Evolutionary conservation across 2,797 vertebrate genomes (phyloP), one percentile per base, ranked within the genome.

Genomic region (Buphagus erythrorhynchus): DNA sequence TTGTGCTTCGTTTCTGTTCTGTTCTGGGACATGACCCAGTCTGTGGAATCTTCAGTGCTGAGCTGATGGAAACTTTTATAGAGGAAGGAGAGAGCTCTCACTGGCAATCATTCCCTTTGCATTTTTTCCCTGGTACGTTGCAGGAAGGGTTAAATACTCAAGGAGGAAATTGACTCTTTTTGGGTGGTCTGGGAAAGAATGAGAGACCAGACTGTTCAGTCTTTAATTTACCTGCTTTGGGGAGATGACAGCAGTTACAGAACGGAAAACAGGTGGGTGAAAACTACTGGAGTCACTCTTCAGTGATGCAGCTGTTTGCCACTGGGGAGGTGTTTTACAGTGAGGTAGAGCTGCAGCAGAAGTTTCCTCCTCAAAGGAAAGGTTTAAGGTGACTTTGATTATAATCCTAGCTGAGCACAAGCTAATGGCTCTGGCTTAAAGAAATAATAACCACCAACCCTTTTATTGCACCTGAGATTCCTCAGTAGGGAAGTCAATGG

Each of bases 141-240:
- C 46, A 77, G 76, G 48, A 95, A 88, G 92, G 93, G 95, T 96
- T 96, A 97, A 96, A 75, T 48, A 45, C 26, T 68, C 36, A 20
- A 51, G 46, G 86, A 86, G 85, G 73, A 88, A 84, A 66, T 48
- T 55, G 28, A 16, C 51, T 51, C 91, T 72, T 94, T 96, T 88
- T 96, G 93, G 93, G 95, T 96, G 92, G 88, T 95, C 95, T 94
- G 66, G 40, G 75, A 90, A 95, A 86, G 88, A 95, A 95, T 75
- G 82, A 94, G 58, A 92, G 61, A 78, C 68, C 24, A 80, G 65
- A 65, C 73, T 83, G 43, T 33, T 51, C 77, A 82, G 86, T 79
- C 95, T 96, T 80, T 95, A 96, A 96, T 95, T 90, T 88, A 96
- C 94, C 90, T 94, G 76, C 46, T 86, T 72, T 66, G 29, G 81